Percentiles rank a stretch among this genome's conserved stretches.
phyloP scores from a whole-genome alignment of 2,888 invertebrate species.

The Slavum lentiscoides region DNA sequence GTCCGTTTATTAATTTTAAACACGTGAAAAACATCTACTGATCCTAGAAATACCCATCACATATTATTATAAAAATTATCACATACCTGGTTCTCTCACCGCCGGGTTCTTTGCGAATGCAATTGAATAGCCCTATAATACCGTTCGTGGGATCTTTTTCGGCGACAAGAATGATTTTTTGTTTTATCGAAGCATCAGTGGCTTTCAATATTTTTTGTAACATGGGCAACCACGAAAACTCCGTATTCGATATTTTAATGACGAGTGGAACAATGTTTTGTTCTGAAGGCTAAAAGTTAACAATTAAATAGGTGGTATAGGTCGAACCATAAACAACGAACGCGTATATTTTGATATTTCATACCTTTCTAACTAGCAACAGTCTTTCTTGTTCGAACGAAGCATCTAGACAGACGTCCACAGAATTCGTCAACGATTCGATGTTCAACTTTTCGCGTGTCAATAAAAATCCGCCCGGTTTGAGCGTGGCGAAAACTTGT shows the following conservation, averaged over 20 bases:
- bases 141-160: constrained; percentile 75
- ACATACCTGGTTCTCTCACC: constrained; percentile 64
- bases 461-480: constrained; percentile 67
- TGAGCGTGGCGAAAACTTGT: constrained; percentile 62
- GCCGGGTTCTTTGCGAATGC: constrained; percentile 78
- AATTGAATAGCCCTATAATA: constrained; percentile 85
- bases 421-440: constrained; percentile 50
- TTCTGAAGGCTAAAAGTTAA: constrained; percentile 57
- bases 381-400: constrained; percentile 64
- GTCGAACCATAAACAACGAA: neutral
- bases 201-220: constrained; percentile 59
- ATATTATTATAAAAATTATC: neutral
- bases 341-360: neutral
- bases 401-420: constrained; percentile 63
- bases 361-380: constrained; percentile 63
- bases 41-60: too few relatives aligned
- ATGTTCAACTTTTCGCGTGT: constrained; percentile 64
- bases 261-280: constrained; percentile 63
- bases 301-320: neutral
- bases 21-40: too few relatives aligned
- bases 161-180: constrained; percentile 69
- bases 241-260: constrained; percentile 61
- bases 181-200: constrained; percentile 61
- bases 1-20: too few relatives aligned
- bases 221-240: constrained; percentile 65